Conservation (phyloP, 2,113 vertebrate species). For the Tor tambroides region DNA sequence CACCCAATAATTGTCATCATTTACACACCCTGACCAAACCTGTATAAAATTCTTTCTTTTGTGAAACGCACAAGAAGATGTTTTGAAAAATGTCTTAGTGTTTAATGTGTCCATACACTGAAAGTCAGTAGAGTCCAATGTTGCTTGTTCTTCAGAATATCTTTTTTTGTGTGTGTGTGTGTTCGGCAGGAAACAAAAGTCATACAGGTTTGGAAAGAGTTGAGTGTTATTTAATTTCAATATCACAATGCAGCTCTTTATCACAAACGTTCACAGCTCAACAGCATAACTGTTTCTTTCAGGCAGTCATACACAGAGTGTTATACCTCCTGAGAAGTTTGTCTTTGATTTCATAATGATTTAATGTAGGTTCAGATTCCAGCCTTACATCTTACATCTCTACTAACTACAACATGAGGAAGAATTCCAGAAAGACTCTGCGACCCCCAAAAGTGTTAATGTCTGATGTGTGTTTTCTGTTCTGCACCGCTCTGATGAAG, state of each 20-base stretch:
- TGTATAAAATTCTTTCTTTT: neutral
- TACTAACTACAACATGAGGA: no score
- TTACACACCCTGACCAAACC: neutral
- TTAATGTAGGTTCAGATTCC: neutral
- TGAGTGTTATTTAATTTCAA: neutral
- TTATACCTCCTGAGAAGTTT: neutral
- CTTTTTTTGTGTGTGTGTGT: no score
- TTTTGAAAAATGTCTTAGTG: neutral
- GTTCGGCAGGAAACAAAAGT: neutral
- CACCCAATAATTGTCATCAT: neutral
- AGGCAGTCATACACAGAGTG: no score
- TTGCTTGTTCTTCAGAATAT: neutral
- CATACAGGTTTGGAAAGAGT: neutral
- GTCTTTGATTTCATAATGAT: neutral
- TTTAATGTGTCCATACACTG: neutral
- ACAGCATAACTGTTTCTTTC: neutral
- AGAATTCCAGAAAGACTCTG: neutral
- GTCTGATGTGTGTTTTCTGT: conserved; percentile 25
- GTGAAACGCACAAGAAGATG: neutral
- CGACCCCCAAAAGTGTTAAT: neutral
- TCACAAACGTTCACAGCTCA: no score
- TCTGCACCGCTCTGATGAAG: conserved; percentile 31
- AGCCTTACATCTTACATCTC: no score
- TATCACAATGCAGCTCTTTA: neutral
- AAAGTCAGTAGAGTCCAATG: neutral